Base-by-base conservation (phyloP, 2,113 vertebrate genomes). In the Cyprinodon brontotheroides region DNA sequence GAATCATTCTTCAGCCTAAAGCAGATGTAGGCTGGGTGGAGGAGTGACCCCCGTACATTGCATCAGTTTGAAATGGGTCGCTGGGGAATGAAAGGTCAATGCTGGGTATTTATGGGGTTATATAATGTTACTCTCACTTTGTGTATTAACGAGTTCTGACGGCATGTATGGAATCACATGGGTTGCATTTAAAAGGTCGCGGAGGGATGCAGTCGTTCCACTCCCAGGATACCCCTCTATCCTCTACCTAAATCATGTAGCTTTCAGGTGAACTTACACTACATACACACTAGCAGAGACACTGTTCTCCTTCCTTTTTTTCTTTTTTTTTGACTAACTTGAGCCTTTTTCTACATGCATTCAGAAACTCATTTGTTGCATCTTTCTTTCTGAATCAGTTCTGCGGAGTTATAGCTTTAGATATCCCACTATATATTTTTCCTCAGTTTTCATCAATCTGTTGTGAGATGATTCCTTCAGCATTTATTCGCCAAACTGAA, bases 391-490 rank as follows among this genome's bases (percentile, higher is more conserved):
- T 63, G n/a, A 76, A 17, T 73, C 69, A 50, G 62, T 77, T 47
- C 11, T 40, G 11, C 64, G 7, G 43, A 50, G 22, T 36, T 41
- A 13, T 12, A 39, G 62, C 75, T 67, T 66, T 61, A 43, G 20
- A 47, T 75, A 77, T 89, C 75, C 64, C 81, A 75, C 66, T 68
- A 87, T 40, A 60, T 81, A 76, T 74, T 79, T 53, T 86, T 84
- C 85, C 80, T 66, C 79, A 85, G 45, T 65, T 81, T 67, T 89
- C 85, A 70, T 15, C 48, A 41, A 59, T 77, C 29, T 77, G 57
- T 82, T 67, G 87, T 92, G 87, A 92, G 92, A 86, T 87, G 67
- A 90, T 92, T 93, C 91, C 87, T 92, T 90, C 91, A 69, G 68
- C 73, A 79, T 84, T 61, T 73, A 66, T 78, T 74, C 53, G 60